These are phyloP conservation scores for Chelidonichthys spinosus DNA, from an alignment of 2,797 vertebrate species.

Conservation along the genomic window DNA sequence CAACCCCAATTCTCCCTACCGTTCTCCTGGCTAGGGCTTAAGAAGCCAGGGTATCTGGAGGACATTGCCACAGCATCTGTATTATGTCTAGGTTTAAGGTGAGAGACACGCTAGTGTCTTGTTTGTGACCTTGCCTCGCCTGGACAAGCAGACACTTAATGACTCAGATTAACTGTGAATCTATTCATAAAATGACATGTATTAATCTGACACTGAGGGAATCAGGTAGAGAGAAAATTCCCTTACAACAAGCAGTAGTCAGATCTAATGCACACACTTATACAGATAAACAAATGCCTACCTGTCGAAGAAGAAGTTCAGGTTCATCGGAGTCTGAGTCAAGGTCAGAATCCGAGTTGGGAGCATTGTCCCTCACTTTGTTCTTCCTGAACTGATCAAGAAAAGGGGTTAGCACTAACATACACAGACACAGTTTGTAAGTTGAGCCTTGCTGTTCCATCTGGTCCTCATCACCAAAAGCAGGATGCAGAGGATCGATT, in stretches of 20 bases:
- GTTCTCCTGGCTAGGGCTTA: too few species aligned
- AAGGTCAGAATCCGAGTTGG: slow-evolving; percentile 70
- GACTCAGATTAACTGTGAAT: too few species aligned
- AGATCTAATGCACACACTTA: background rate
- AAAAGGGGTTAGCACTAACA: background rate
- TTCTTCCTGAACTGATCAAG: slow-evolving; percentile 76
- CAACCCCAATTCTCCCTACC: too few species aligned
- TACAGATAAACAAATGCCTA: slow-evolving; percentile 39
- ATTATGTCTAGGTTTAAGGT: too few species aligned
- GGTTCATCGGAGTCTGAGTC: slow-evolving; percentile 64
- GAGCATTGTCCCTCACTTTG: slow-evolving; percentile 71
- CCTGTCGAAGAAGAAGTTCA: slow-evolving; percentile 77
- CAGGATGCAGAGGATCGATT: background rate
- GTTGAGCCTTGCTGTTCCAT: background rate
- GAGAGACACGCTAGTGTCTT: too few species aligned
- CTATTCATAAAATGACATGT: too few species aligned
- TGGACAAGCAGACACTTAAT: too few species aligned
- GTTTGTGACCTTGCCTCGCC: too few species aligned
- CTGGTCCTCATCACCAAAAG: background rate
- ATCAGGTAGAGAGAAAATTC: too few species aligned
- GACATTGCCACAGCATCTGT: too few species aligned
- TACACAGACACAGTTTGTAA: background rate
- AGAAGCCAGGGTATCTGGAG: too few species aligned
- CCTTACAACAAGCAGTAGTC: background rate
- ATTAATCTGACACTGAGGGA: too few species aligned